These are phyloP conservation scores for Thalassarche chlororhynchos DNA, from an alignment of 2,113 vertebrate genomes.

Conservation along the genomic window DNA sequence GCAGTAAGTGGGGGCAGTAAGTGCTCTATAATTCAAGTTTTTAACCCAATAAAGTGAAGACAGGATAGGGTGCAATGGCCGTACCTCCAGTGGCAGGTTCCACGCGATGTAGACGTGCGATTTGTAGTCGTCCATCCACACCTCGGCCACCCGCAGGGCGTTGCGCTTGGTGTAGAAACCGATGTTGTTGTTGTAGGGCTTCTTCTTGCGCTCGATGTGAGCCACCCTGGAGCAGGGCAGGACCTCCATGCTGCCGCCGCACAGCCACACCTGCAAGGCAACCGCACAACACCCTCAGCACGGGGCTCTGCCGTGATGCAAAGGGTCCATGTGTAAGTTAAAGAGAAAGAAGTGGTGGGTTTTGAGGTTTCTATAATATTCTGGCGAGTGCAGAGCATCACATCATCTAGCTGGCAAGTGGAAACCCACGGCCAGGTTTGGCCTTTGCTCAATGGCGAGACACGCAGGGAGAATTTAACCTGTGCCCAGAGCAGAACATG, in stretches of 20 bases:
- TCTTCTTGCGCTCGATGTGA: constrained; percentile 94
- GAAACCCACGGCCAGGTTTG: neutral
- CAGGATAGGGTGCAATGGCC: neutral
- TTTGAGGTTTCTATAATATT: neutral
- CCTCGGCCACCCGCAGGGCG: constrained; percentile 92
- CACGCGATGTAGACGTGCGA: constrained; percentile 95
- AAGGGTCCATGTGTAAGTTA: rapidly evolving
- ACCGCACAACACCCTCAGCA: neutral
- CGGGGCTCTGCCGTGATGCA: neutral
- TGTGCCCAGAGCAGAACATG: neutral
- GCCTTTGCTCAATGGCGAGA: neutral
- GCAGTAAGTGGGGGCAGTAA: too few species aligned
- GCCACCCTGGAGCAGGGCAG: constrained; percentile 95
- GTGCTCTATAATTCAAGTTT: neutral
- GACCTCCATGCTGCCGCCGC: constrained; percentile 98
- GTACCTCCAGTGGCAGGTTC: constrained; percentile 95
- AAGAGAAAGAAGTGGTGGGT: neutral
- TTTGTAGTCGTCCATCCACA: constrained; percentile 98
- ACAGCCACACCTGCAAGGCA: constrained; percentile 90
- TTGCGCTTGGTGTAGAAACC: constrained; percentile 95
- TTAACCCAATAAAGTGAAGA: rapidly evolving
- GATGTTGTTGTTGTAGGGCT: constrained; percentile 95
- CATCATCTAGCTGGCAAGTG: neutral
- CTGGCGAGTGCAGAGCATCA: rapidly evolving
- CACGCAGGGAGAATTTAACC: neutral